These are phyloP conservation scores for Hypolimnas misippus DNA, from an alignment of 2,888 invertebrate species.

Conservation along the genomic window DNA sequence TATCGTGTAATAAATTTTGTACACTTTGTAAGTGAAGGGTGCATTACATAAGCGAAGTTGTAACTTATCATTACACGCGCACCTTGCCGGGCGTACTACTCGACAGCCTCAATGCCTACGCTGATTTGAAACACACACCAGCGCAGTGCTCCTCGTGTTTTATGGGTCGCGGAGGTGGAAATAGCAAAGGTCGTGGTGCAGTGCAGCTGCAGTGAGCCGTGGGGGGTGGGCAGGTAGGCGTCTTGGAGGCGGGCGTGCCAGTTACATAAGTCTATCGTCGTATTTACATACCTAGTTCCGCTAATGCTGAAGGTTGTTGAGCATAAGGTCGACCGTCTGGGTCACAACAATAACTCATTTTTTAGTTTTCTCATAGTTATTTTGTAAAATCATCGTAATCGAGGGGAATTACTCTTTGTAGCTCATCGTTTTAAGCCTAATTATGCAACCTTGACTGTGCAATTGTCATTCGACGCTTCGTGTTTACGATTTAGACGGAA, in stretches of 20 bases:
- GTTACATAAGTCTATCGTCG: conserved; percentile 46
- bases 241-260: conserved; percentile 48
- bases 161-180: conserved; percentile 53
- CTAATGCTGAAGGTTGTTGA: conserved; percentile 73
- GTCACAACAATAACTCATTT: conserved; percentile 35
- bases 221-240: conserved; percentile 54
- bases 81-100: not conserved
- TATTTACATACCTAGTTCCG: conserved; percentile 60
- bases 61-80: not conserved
- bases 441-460: conserved; percentile 7
- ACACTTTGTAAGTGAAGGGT: conserved; percentile 1
- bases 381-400: conserved; percentile 12
- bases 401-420: conserved; percentile 9
- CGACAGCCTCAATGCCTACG: not conserved
- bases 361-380: conserved; percentile 8
- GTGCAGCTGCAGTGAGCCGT: conserved; percentile 58
- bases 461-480: conserved; percentile 11
- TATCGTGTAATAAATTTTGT: not conserved
- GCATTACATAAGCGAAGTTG: not conserved
- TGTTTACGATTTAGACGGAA: conserved; percentile 15
- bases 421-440: conserved; percentile 13
- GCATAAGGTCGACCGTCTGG: conserved; percentile 65
- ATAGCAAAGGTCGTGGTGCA: conserved; percentile 72
- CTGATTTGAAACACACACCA: conserved; percentile 30
- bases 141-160: conserved; percentile 35